Base-by-base conservation (phyloP, 2,113 vertebrate species). In the Muntiacus muntjak region DNA sequence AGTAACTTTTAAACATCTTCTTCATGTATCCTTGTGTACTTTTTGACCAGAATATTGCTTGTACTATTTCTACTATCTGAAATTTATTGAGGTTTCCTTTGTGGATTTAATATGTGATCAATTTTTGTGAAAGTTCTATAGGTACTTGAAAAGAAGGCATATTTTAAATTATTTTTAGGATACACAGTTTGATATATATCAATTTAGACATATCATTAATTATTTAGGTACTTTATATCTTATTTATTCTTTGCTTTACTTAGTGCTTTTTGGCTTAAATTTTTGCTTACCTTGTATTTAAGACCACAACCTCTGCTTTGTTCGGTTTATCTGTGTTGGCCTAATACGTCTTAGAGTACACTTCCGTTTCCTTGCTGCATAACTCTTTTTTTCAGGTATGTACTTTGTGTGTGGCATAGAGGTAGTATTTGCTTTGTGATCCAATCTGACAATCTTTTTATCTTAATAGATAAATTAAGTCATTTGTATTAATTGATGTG, bases 231-330 rank as follows among this genome's bases (percentile, higher is more conserved):
- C 43, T 58, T 47, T 84, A 47, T 85, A 58, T 64, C 43, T 93
- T 95, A 79, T 85, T 91, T 96, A 81, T 95, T 97, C 52, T 91
- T 94, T 90, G 57, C n/a, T 93, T 54, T 3, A 45, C 40, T 54
- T 91, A 91, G 62, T 91, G 92, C 43, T 57, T 96, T 93, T 91
- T 91, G 89, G 89, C 89, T 67, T 91, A 84, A 57, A 96, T 82
- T 88, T 78, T 64, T 58, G 52, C 64, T 91, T 74, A 85, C 78
- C 47, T 96, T 88, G 78, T 88, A 50, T 74, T 84, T 96, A 81
- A 85, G 78, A n/a, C 28, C 16, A 83, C 93, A 64, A 26, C 76
- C 64, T 93, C 64, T 79, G 82, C 40, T 78, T 60, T 45, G 43
- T 89, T 83, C 52, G 16, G 16, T 57, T 81, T 81, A 12, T 54